Base-by-base conservation (phyloP, 1,140 invertebrate genomes). In the Gerris buenoi region DNA sequence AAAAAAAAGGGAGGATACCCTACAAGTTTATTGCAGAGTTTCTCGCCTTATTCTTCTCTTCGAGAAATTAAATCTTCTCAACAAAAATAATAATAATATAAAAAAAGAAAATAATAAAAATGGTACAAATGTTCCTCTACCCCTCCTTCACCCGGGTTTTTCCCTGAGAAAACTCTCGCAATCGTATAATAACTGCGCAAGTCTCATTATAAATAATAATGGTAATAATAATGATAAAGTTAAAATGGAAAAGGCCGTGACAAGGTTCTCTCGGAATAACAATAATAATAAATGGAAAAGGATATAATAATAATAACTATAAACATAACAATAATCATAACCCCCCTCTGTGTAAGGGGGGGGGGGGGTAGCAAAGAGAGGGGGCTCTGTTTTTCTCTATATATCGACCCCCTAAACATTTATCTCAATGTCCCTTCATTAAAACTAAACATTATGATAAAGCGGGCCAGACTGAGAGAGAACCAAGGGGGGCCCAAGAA, bases 311-410 rank as follows among this genome's bases (percentile, higher is more conserved):
- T 69, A 69, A 69, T 69, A 69, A 67, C 66, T 67, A 67, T 67
- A 67, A 67, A 67, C 59, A 67, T 67, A 67, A 69, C 68, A 69
- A 69, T 69, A 69, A 69, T 69, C 68, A 69, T 69, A 69, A 69
- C 68, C 60, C 60, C 10, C 23, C 23, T 25, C 13, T 23, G 10
- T 10, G 5, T 10, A 23, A 23, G 60, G 60, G 60, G 60, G 10
- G 23, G 23, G 23, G 60, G 15, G 15, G 10, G 10, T 15, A 14
- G 60, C 15, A 64, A 64, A 64, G 63, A 5, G 63, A 27, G 63
- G 15, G 25, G 25, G 25, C 15, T 13, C 63, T 29, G 63, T 64
- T 64, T 64, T 64, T 64, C 25, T 25, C 63, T 64, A 64, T 64
- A 15, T 61, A 25, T 15, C 10, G 3, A 25, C 14, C 23, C 63